These are phyloP conservation scores for Agapornis canus DNA, from an alignment of 2,797 vertebrate genomes.

Conservation along the genomic window DNA sequence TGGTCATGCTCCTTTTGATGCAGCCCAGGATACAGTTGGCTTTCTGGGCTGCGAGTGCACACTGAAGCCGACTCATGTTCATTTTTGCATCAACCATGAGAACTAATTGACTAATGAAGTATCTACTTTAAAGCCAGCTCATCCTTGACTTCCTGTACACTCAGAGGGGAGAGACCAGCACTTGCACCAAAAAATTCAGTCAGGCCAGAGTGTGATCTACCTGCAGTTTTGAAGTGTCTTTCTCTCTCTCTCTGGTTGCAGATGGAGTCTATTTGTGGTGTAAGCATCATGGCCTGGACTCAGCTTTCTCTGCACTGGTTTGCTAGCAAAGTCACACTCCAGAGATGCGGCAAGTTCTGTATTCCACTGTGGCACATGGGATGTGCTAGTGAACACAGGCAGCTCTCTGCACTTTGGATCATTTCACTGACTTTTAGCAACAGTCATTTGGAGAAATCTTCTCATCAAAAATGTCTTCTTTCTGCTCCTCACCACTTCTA, in stretches of 20 bases:
- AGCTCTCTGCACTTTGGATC: not conserved
- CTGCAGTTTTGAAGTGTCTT: not conserved
- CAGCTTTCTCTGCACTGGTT: not conserved
- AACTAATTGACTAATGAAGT: not conserved
- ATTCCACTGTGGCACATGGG: not conserved
- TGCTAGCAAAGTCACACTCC: not conserved
- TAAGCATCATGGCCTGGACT: not conserved
- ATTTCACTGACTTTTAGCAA: not conserved
- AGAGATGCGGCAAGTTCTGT: rapidly evolving
- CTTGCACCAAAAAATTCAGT: not conserved
- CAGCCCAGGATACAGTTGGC: too few relatives aligned
- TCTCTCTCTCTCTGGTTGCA: not conserved
- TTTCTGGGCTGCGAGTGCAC: too few relatives aligned
- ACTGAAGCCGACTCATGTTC: too few relatives aligned
- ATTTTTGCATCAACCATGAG: too few relatives aligned
- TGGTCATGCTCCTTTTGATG: too few relatives aligned
- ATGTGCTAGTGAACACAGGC: not conserved
- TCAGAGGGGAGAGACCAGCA: not conserved
- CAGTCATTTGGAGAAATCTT: not conserved
- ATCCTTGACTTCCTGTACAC: not conserved
- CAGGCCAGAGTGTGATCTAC: not conserved
- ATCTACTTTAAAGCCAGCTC: not conserved
- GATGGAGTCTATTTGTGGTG: not conserved
- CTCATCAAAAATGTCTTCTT: not conserved
- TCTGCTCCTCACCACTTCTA: not conserved